Conservation (phyloP, 2,888 invertebrate species). For the Rhynchonema sp. region DNA sequence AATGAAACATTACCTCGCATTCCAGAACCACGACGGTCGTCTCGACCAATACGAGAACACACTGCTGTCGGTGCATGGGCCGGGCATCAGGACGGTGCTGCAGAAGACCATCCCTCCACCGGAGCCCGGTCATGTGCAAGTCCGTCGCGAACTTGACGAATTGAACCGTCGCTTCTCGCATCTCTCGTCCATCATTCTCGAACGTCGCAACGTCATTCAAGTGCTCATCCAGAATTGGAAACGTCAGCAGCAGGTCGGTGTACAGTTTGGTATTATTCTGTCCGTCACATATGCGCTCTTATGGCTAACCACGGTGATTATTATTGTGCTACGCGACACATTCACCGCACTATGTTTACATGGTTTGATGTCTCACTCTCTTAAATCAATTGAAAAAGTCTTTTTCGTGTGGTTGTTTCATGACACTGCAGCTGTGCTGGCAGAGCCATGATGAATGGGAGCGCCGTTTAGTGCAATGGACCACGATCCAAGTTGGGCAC, state of each 20-base stretch:
- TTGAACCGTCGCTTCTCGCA: conserved; percentile 27
- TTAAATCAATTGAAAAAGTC: too few relatives aligned
- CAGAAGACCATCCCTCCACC: neutral
- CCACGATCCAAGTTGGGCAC: too few relatives aligned
- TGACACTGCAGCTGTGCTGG: too few relatives aligned
- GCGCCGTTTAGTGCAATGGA: too few relatives aligned
- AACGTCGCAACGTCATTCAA: conserved; percentile 23
- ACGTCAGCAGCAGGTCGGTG: conserved; percentile 23
- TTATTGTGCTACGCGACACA: too few relatives aligned
- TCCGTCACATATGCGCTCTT: too few relatives aligned
- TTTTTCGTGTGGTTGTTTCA: too few relatives aligned
- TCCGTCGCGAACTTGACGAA: conserved; percentile 24
- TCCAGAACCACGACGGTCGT: conserved; percentile 65
- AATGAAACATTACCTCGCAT: neutral
- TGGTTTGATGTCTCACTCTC: too few relatives aligned
- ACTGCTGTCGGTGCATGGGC: conserved; percentile 35
- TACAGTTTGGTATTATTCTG: too few relatives aligned
- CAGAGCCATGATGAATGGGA: too few relatives aligned
- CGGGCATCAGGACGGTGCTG: conserved; percentile 10
- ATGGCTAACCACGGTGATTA: too few relatives aligned
- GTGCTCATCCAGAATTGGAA: conserved; percentile 27
- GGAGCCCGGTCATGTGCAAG: conserved; percentile 5
- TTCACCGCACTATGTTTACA: too few relatives aligned
- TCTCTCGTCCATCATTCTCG: conserved; percentile 24
- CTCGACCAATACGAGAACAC: conserved; percentile 62